Base-by-base conservation (phyloP, 2,797 vertebrate species). In the Poeciliopsis turneri region DNA sequence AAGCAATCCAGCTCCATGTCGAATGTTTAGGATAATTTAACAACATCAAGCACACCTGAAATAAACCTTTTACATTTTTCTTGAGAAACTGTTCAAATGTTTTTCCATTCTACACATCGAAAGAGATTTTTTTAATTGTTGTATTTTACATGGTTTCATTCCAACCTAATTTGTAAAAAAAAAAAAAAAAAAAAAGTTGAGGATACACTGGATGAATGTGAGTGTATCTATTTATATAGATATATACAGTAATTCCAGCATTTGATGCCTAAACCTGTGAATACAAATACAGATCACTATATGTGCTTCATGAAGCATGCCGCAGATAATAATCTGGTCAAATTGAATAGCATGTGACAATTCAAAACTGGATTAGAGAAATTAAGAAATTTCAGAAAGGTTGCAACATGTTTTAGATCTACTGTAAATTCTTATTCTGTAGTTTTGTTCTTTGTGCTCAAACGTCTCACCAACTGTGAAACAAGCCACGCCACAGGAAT, bases 401-500 rank as follows among this genome's bases (percentile, higher is more conserved):
- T n/a, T 69, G 39, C 66, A 43, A 69, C 23, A 15, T 43, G 39
- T 43, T 13, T 69, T 69, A 41, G 39, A 41, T 68, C 20, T 6
- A 68, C 25, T 41, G 9, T 39, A 20, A 68, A 25, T 13, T 25
- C 0, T 41, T 23, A 41, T 41, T 41, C 23, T 43, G 36, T 41
- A 43, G 39, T 68, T 39, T 68, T 41, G 23, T 69, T 41, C 25
- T 39, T 68, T 41, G 39, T 69, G 39, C 39, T n/a, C 39, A 13
- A 43, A 45, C 43, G 23, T 13, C 66, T 69, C 66, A 69, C 39
- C 39, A n/a, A 69, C 66, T 69, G 66, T n/a, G 66, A 69, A 69
- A 69, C 66, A 69, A 69, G 66, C 39, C 23, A 41, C 64, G 3
- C 64, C 39, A 43, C 66, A 69, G 66, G 66, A 68, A 69, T 69